phyloP scores from a whole-genome alignment of 2,113 vertebrate species.

The Epinephelus moara region DNA sequence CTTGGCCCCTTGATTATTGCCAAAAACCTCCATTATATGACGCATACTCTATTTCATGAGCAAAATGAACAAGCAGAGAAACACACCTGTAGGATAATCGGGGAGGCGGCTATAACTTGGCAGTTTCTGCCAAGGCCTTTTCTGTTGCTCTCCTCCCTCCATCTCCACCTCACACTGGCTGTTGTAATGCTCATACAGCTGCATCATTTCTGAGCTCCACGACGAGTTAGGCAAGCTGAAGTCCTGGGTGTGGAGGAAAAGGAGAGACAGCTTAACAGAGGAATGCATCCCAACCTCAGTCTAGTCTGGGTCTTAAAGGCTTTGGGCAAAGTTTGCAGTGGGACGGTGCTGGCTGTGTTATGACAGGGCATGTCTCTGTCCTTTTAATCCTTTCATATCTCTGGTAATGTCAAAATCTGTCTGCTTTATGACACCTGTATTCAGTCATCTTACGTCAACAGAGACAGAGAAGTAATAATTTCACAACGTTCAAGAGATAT shows the following conservation, averaged over 20 bases:
- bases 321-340: no score
- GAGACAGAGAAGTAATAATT: no score
- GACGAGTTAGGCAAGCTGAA: constrained; percentile 88
- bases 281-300: neutral
- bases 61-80: neutral
- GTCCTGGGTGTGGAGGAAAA: constrained; percentile 75
- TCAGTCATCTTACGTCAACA: no score
- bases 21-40: neutral
- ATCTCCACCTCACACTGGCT: constrained; percentile 77
- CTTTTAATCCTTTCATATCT: no score
- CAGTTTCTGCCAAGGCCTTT: constrained; percentile 83
- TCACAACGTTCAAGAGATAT: no score
- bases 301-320: neutral
- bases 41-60: neutral
- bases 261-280: constrained; percentile 44
- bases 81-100: constrained; percentile 82
- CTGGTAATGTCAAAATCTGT: no score
- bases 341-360: no score
- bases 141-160: constrained; percentile 54
- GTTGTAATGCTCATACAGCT: constrained; percentile 82
- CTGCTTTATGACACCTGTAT: no score
- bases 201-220: constrained; percentile 86
- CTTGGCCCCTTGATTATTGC: neutral
- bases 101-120: constrained; percentile 86
- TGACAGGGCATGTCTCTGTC: neutral